phyloP scores from a whole-genome alignment of 30 jellyfish, hydroid and myxozoan species.

The Pseudorhiza aurosa region DNA sequence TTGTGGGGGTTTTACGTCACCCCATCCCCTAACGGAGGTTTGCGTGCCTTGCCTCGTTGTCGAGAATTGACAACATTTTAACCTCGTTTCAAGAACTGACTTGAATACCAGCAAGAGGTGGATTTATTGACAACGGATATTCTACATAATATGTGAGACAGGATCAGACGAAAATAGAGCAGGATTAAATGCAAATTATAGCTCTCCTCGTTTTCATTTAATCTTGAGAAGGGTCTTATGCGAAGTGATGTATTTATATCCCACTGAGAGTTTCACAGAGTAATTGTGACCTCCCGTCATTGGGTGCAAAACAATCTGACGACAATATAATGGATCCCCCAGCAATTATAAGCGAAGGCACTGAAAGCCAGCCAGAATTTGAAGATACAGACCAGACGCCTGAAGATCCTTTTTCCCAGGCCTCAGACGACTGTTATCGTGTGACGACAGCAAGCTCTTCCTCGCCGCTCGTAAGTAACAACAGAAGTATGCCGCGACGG shows the following conservation, averaged over 20 bases:
- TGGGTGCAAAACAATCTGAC: no score
- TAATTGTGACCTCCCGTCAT: no score
- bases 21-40: no score
- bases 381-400: neutral
- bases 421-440: conserved; percentile 35
- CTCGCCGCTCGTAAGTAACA: neutral
- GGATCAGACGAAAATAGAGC: neutral
- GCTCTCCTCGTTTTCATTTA: no score
- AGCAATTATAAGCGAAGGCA: neutral
- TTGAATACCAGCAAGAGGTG: neutral
- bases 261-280: no score
- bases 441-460: conserved; percentile 15
- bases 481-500: conserved; percentile 5
- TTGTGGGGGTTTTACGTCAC: no score
- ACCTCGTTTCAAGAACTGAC: neutral
- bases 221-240: no score
- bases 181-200: neutral
- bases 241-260: no score
- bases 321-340: conserved; percentile 23
- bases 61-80: no score
- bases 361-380: neutral
- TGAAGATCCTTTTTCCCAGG: neutral
- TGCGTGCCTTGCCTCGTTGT: no score
- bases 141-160: no score
- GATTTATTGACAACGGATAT: no score